Base-by-base conservation (phyloP, 23 tunicate species). In the Clavelina lepadiformis region DNA sequence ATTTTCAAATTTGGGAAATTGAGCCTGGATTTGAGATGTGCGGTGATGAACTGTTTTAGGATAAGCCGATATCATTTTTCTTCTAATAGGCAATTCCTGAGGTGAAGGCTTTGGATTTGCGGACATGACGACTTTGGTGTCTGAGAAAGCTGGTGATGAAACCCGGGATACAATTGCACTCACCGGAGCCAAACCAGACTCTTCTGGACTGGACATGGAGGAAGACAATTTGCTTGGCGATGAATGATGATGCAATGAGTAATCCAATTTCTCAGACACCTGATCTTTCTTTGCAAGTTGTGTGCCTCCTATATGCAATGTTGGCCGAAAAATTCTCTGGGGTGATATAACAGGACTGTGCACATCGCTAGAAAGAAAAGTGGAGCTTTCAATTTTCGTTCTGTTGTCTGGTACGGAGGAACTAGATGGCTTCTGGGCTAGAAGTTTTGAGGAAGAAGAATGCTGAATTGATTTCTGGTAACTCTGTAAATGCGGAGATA, bases 101-200 rank as follows among this genome's bases (percentile, higher is more conserved):
- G n/a, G n/a, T n/a, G n/a, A n/a, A n/a, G n/a, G n/a, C n/a, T n/a
- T n/a, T n/a, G n/a, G n/a, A 41, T 15, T 41, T 11, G 49, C 15
- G 11, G 49, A 11, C 49, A 15, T 11, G 49, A 41, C 15, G 15
- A 15, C 11, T 41, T 41, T 11, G 49, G 15, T 41, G 20, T 52
- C 58, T 52, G 58, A 5, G 6, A 5, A 56, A 32, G 69, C 68
- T 38, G 65, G 68, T 38, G 79, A 73, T 6, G 72, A 56, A 3
- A 73, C 79, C 28, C 65, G 49, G 5, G 79, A 73, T 20, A 73
- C 65, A 35, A 73, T 73, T 11, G 79, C 79, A 60, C 79, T 73
- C 24, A 73, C 79, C 3, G 79, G 69, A 61, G 79, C 79, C 11
- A 73, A 37, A 60, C 79, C 79, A 59, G 28, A 35, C 38, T 11